Percentiles rank a stretch among this genome's conserved stretches.
These are phyloP conservation scores for Macrotrachela quadricornifera DNA, from an alignment of 1,140 invertebrate genomes.

Conservation along the genomic window DNA sequence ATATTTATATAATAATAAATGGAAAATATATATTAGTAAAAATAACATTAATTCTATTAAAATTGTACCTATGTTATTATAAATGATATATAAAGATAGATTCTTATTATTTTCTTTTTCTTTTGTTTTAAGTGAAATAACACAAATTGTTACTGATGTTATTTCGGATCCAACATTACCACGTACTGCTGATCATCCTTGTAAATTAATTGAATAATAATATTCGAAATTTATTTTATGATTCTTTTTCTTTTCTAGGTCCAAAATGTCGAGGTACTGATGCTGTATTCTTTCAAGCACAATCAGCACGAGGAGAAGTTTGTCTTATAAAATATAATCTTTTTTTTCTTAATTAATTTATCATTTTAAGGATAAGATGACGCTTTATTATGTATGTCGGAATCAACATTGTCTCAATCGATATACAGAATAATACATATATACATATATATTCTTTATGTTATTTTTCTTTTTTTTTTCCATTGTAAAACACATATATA, in stretches of 20 bases:
- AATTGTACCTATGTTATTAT: too few relatives aligned
- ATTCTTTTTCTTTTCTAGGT: too few relatives aligned
- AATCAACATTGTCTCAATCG: conserved; percentile 72
- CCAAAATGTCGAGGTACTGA: conserved; percentile 78
- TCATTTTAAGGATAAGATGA: conserved; percentile 73
- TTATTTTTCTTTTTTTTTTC: too few relatives aligned
- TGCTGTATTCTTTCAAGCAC: conserved; percentile 78
- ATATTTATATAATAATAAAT: too few relatives aligned
- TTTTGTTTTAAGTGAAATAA: conserved; percentile 7
- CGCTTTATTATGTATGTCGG: conserved; percentile 94
- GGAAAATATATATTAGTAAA: too few relatives aligned
- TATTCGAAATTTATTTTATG: too few relatives aligned
- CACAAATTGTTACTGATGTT: conserved; percentile 45
- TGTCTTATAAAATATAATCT: too few relatives aligned
- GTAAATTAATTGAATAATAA: conserved; percentile 22
- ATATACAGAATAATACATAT: conserved; percentile 66
- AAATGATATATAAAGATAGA: too few relatives aligned
- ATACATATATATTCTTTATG: too few relatives aligned
- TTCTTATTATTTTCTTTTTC: too few relatives aligned
- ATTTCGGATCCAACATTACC: conserved; percentile 93
- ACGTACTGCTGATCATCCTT: conserved; percentile 87
- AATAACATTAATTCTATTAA: too few relatives aligned
- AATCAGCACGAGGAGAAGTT: conserved; percentile 71
- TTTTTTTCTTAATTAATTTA: conserved; percentile 9
- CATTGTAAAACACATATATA: too few relatives aligned